Evolutionary conservation across 1,140 invertebrate species (phyloP), one percentile per base, ranked within the genome.

Genomic region (Leptonema lineaticorne): DNA sequence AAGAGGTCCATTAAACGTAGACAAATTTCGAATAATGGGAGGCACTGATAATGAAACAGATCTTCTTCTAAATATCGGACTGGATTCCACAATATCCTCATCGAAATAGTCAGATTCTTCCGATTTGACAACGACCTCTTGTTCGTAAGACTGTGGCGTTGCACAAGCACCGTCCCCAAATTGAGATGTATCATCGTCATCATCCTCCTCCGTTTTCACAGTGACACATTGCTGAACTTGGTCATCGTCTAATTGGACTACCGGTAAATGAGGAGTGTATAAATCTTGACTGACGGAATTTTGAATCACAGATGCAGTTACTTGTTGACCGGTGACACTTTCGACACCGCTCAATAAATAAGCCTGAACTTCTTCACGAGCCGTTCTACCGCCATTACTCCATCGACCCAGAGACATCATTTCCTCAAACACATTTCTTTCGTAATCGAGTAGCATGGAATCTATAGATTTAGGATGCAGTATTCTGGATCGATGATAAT

Each of bases 401-500:
- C 68, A 86, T 53, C 84, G 74, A 11, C 87, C 87, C n/a, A 89
- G 75, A 4, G 87, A 87, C 74, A 90, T 89, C n/a, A 92, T 78
- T 72, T 92, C 90, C 68, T 89, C 88, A 75, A 91, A 91, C n/a
- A 92, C 76, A 72, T 89, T 84, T 74, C 88, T 82, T 75, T 91
- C 87, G 75, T 90, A 89, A 74, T 89, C 88, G 0, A 90, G 76
- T 50, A 91, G 77, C 45, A 89, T 82, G n/a, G 88, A 87, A 73
- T 92, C 90, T 14, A 90, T 74, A 70, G 86, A 90, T 75, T 92
- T 93, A 0, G 89, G 89, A 74, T 92, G 89, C 0, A 89, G 81
- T 71, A 81, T 88, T 7, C 85, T 80, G 29, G 87, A 85, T 29
- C 85, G 77, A 0, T 85, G 84, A 30, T 84, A 76, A 22, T 85